Evolutionary conservation across 2,888 invertebrate species (phyloP), one percentile per base, ranked within the genome.

Genomic region (Aporophyla nigra): DNA sequence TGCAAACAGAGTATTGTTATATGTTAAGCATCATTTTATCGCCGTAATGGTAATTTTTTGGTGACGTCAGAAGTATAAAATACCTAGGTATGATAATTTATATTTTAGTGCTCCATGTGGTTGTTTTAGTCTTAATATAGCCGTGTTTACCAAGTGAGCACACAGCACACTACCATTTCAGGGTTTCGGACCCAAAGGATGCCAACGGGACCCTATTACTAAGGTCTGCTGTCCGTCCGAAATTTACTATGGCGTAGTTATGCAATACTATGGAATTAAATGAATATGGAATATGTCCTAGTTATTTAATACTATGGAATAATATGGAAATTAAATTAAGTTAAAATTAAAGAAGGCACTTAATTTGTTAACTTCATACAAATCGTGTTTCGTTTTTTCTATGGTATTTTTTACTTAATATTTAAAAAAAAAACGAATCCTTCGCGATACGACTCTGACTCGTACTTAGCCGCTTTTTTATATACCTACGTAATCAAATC

Each of bases 1-100:
- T 74, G 63, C 63, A 68, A 82, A 65, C 49, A 53, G 53, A 54
- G 56, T 46, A 83, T 83, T 77, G 54, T 76, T 56, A 61, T 70
- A 62, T 67, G 54, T 54, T 65, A 53, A 24, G 51, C 61, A 69
- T 83, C 56, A 62, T 71, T 65, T 71, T 71, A 78, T 66, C 78
- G 43, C 33, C 54, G 43, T 54, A 49, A 54, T 53, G 67, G 40
- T 74, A 85, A 58, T 69, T 86, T 67, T 59, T 65, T n/a, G 14
- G 33, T 75, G 70, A 83, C 70, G 78, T 66, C 81, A 70, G 7
- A 10, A 0, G 43, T 63, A 71, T 71, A 71, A 80, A 71, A 5
- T 51, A 19, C 10, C 7, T 63, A 19, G 6, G 46, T 43, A 49
- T 68, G 27, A 53, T 27, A 58, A 43, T 43, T 43, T 43, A 43